Evolutionary conservation across 2,113 vertebrate species (phyloP), one percentile per base, ranked within the genome.

Genomic region (Atlantisia rogersi): DNA sequence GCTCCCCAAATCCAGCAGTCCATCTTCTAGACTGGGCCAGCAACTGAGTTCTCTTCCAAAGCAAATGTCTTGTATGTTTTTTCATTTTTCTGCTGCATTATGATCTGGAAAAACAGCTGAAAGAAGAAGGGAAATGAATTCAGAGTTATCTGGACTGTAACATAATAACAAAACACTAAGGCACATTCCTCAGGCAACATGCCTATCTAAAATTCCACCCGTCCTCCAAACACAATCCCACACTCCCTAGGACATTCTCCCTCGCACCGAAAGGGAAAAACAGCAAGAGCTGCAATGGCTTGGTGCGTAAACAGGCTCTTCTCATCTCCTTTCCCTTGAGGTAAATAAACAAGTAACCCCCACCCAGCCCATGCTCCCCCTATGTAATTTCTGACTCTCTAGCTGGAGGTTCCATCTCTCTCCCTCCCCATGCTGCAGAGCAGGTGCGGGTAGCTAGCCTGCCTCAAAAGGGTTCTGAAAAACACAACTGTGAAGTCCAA

Each of bases 61-160:
- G 96, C 67, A 97, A 88, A 94, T 53, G 76, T 97, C 96, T 97
- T 92, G 95, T 97, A 94, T 35, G 94, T 82, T 71, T 97, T 98
- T 96, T 98, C 98, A 98, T 98, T 97, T 97, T 98, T 94, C 97
- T 97, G 98, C 96, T 98, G 94, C 98, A 98, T 98, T 96, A 95
- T 98, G 97, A 98, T 95, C 96, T 95, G 79, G 86, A 97, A 91
- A 95, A 81, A 92, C 86, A 97, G 94, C 96, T 98, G 97, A 64
- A 97, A 97, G 65, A 96, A 71, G 21, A 94, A 94, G 42, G 32
- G 40, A 97, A 86, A 97, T 93, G 1, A 75, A 94, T 85, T 96
- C 79, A 91, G 88, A 70, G 62, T 68, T 91, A 90, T 44, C 52
- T 59, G 77, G 79, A 95, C 52, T 88, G 82, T 69, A 93, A 95